phyloP scores from a whole-genome alignment of 2,113 vertebrate genomes.

The Apeltes quadracus region DNA sequence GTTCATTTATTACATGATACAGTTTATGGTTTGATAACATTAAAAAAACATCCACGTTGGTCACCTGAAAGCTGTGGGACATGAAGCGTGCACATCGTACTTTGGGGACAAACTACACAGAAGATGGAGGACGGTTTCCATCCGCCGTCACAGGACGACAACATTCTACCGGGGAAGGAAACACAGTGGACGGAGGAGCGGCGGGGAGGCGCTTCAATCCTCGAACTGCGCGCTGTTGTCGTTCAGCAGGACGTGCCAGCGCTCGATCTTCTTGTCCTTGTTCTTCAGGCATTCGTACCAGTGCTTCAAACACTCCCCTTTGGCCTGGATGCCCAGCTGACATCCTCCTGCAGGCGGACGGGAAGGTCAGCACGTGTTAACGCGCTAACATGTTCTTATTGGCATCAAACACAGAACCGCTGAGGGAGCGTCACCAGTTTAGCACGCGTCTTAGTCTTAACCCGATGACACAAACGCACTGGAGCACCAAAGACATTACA shows the following conservation, averaged over 20 bases:
- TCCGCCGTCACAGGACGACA: constrained; percentile 2
- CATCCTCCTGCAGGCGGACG: constrained; percentile 80
- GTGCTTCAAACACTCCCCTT: constrained; percentile 95
- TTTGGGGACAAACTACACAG: constrained; percentile 12
- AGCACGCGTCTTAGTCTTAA: not conserved
- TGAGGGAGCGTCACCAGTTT: no score
- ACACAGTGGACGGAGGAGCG: not conserved
- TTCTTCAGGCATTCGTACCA: constrained; percentile 98
- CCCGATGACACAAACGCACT: not conserved
- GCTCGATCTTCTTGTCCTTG: constrained; percentile 97
- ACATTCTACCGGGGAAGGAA: constrained; percentile 8
- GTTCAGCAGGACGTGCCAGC: constrained; percentile 93
- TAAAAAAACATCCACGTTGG: constrained; percentile 34
- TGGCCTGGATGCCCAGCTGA: constrained; percentile 93
- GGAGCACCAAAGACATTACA: not conserved
- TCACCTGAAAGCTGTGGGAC: constrained; percentile 33
- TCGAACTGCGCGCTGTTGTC: constrained; percentile 83
- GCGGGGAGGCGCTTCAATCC: constrained; percentile 46
- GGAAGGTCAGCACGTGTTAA: not conserved
- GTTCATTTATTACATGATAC: not conserved
- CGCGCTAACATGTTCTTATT: not conserved
- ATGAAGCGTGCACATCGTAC: constrained; percentile 9
- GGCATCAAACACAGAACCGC: no score
- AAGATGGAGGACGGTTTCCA: constrained; percentile 5
- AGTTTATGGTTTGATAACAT: constrained; percentile 8